Base-by-base conservation (phyloP, 2,797 vertebrate genomes). In the Leptodactylus fallax region DNA sequence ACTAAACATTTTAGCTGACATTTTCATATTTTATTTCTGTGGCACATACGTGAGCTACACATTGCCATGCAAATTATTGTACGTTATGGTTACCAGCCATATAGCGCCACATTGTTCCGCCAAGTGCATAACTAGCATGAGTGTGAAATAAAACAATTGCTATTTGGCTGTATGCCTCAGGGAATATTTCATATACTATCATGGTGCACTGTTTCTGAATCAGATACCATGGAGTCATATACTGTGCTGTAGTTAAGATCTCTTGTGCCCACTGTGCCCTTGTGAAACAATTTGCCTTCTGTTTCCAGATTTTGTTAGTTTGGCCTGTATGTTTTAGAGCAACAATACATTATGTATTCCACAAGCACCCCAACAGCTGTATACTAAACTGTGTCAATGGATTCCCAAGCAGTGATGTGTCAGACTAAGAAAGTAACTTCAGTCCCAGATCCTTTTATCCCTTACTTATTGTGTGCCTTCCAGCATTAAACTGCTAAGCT, bases 381-480 rank as follows among this genome's bases (percentile, higher is more conserved):
- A 72, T 79, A 51, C 61, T 67, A 86, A 86, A 79, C 49, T 79
- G 65, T 86, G 78, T 86, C 78, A 71, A 67, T 69, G 78, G 85
- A 79, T 86, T 86, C 61, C 61, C 78, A 86, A 81, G 77, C 55
- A 86, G 76, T 80, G 78, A 71, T 86, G 65, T 80, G 78, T 71
- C 85, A 80, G 63, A 86, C 77, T 86, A n/a, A 80, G 27, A 79
- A 80, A 80, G 63, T 86, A 80, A 85, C 83, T 85, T 71, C 65
- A 86, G 85, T 71, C 77, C 65, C 78, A 71, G 85, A 86, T 81
- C 49, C 67, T 80, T 86, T 86, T 81, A 86, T 81, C 67, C 65
- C 51, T 63, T 81, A 74, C 79, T 81, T 81, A 87, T 81, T 81
- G 85, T 87, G 79, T 81, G 79, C 69, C 85, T 81, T 81, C 65